Conservation (phyloP, 2,797 vertebrate genomes). For the Poecilia wingei region DNA sequence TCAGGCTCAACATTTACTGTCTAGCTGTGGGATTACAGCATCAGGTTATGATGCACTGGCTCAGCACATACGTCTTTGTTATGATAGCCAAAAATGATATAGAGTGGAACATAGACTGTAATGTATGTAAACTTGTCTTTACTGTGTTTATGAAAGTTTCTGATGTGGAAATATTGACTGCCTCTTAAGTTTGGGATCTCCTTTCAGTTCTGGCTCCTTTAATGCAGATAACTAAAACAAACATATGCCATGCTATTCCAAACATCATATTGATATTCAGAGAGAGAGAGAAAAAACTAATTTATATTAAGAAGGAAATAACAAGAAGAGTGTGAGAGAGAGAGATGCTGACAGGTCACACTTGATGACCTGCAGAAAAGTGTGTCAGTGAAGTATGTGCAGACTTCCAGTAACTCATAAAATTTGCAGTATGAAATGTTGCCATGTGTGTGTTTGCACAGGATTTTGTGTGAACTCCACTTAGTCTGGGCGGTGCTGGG, state of each 20-base stretch:
- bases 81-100: constrained; percentile 51
- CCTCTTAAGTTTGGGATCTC: constrained; percentile 22
- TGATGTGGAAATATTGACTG: constrained; percentile 53
- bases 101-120: constrained; percentile 29
- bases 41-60: constrained; percentile 54
- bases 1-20: constrained; percentile 40
- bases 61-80: constrained; percentile 43
- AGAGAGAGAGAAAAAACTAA: constrained; percentile 10
- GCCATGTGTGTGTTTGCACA: constrained; percentile 28
- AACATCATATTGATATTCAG: constrained; percentile 33
- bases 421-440: constrained; percentile 41
- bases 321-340: constrained; percentile 6
- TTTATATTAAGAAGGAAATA: neutral
- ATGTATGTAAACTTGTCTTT: constrained; percentile 62
- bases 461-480: constrained; percentile 58
- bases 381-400: constrained; percentile 37
- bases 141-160: constrained; percentile 49
- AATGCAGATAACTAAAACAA: constrained; percentile 42
- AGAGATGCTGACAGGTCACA: constrained; percentile 27
- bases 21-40: constrained; percentile 43
- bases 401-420: constrained; percentile 46
- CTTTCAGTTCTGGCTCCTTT: constrained; percentile 46
- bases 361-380: constrained; percentile 34
- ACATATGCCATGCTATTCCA: constrained; percentile 22
- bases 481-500: constrained; percentile 69